Evolutionary conservation across 2,888 invertebrate genomes (phyloP).

Genomic region (Autographa gamma): DNA sequence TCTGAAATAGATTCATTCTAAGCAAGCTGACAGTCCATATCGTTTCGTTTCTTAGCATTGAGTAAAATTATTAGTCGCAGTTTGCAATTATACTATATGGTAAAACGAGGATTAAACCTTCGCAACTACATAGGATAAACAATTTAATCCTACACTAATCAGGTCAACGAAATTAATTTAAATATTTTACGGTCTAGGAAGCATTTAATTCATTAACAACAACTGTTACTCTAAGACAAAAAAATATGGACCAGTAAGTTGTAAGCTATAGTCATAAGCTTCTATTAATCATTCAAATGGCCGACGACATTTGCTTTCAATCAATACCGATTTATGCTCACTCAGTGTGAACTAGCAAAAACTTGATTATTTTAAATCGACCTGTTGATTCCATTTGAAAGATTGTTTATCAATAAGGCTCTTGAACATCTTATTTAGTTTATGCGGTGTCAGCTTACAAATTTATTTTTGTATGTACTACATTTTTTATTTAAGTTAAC

Average conservation of each 20-base stretch:
- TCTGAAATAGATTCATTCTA: background rate
- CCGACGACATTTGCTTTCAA: conserved; percentile 48
- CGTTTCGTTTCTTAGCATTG: too few relatives aligned
- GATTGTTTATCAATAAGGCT: conserved; percentile 39
- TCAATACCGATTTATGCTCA: conserved; percentile 40
- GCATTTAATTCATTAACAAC: too few relatives aligned
- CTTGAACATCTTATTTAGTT: conserved; percentile 9
- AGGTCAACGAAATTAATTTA: too few relatives aligned
- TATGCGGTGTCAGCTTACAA: background rate
- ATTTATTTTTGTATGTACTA: background rate
- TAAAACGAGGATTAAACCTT: too few relatives aligned
- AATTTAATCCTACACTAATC: too few relatives aligned
- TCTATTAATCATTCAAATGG: conserved; percentile 44
- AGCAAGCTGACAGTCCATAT: background rate
- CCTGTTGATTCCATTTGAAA: conserved; percentile 49
- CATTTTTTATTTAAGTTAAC: background rate
- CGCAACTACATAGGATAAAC: too few relatives aligned
- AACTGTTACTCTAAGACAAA: conserved; percentile 6
- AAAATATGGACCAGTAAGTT: background rate
- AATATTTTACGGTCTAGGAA: too few relatives aligned
- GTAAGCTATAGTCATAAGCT: conserved; percentile 3
- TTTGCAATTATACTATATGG: too few relatives aligned
- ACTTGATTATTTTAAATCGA: conserved; percentile 41
- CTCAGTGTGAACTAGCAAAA: conserved; percentile 38
- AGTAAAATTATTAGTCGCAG: too few relatives aligned